Conservation (phyloP, 2,888 invertebrate genomes). For the Dromius quadrimaculatus region DNA sequence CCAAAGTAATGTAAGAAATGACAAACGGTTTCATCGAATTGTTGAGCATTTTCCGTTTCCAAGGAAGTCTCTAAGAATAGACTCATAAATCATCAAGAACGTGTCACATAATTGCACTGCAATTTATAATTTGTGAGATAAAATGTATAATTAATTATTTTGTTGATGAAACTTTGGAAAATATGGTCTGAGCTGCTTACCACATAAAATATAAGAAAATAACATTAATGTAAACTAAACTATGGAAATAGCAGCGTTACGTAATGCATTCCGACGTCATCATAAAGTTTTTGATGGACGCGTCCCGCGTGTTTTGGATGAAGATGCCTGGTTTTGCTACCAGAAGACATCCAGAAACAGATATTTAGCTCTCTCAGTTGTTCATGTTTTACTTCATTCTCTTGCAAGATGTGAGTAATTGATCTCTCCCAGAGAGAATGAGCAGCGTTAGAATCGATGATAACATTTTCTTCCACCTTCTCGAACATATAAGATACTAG, state of each 20-base stretch:
- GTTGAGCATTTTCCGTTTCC: slow-evolving; percentile 3
- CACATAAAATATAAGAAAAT: not conserved
- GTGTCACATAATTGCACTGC: slow-evolving; percentile 2
- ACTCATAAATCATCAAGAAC: slow-evolving; percentile 30
- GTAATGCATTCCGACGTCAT: slow-evolving; percentile 35
- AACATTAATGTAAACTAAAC: not conserved
- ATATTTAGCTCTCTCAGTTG: slow-evolving; percentile 27
- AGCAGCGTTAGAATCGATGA: too few species aligned
- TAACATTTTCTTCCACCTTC: too few species aligned
- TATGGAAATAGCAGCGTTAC: slow-evolving; percentile 2
- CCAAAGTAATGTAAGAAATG: too few species aligned
- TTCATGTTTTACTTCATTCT: too few species aligned
- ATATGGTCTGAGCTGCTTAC: not conserved
- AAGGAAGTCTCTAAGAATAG: slow-evolving; percentile 10
- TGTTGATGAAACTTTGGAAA: slow-evolving; percentile 34
- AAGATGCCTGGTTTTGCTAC: slow-evolving; percentile 5
- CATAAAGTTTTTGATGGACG: slow-evolving; percentile 41
- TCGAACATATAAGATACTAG: too few species aligned
- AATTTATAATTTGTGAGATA: slow-evolving; percentile 38
- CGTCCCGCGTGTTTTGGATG: slow-evolving; percentile 36
- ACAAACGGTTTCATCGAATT: too few species aligned
- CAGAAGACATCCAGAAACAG: slow-evolving; percentile 1
- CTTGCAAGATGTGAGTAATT: too few species aligned
- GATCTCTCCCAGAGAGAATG: too few species aligned
- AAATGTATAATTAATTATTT: slow-evolving; percentile 36